phyloP scores from a whole-genome alignment of 64 coral and sea anemone species.

The Actinia equina region DNA sequence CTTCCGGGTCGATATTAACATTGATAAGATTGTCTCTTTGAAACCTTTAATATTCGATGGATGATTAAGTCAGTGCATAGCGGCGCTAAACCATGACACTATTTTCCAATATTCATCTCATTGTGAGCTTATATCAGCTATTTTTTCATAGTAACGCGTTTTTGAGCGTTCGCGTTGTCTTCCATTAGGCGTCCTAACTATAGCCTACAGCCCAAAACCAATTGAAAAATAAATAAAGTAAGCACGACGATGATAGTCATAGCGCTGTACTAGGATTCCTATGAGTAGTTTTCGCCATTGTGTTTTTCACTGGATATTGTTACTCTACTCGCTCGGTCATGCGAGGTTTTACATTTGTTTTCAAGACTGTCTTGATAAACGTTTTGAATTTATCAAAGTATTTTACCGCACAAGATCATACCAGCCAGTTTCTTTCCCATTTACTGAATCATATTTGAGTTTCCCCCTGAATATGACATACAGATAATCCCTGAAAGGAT shows the following conservation, averaged over 20 bases:
- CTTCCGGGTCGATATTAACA: background rate
- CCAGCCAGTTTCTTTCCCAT: background rate
- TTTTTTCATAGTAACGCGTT: background rate
- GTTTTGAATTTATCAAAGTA: background rate
- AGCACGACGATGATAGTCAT: background rate
- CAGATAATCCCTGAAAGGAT: background rate
- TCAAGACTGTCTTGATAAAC: background rate
- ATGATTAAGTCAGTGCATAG: background rate
- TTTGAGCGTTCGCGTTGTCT: background rate
- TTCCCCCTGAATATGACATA: background rate
- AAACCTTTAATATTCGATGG: background rate
- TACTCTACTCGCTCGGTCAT: background rate
- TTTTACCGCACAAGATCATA: background rate
- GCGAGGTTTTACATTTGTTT: background rate
- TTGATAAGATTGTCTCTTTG: background rate
- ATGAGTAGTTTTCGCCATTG: too few species aligned
- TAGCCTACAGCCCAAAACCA: background rate
- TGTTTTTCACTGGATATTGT: background rate
- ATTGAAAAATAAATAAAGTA: background rate
- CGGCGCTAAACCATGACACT: background rate
- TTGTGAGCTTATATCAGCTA: background rate
- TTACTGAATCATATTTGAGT: background rate
- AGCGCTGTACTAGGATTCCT: background rate
- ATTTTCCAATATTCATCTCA: background rate
- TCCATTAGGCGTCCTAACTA: background rate